These are phyloP conservation scores for Sesamia inferens DNA, from an alignment of 2,888 invertebrate species.

Conservation along the genomic window DNA sequence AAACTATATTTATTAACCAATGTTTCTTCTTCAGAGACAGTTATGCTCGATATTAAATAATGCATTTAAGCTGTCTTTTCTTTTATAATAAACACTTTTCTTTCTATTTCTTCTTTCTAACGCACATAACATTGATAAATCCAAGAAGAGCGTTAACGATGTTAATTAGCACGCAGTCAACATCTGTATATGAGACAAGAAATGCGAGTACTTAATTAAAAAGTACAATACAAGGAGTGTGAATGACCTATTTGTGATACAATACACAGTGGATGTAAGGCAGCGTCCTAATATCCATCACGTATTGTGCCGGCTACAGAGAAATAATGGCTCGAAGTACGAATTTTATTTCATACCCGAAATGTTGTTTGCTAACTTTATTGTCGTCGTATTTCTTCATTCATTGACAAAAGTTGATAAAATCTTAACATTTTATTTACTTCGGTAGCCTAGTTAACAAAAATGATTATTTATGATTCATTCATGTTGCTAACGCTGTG, in stretches of 20 bases:
- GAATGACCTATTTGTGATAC: slow-evolving; percentile 51
- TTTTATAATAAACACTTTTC: not conserved
- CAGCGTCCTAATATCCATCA: not conserved
- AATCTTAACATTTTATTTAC: not conserved
- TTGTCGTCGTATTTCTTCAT: not conserved
- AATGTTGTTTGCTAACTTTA: not conserved
- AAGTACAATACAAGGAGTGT: slow-evolving; percentile 39
- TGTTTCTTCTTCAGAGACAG: no score
- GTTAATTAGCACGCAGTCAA: slow-evolving; percentile 11
- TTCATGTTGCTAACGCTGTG: not conserved
- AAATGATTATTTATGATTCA: not conserved
- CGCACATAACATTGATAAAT: not conserved
- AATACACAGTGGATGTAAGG: slow-evolving; percentile 11
- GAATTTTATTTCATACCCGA: not conserved
- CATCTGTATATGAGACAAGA: slow-evolving; percentile 3
- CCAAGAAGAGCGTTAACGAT: not conserved
- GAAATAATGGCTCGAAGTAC: not conserved
- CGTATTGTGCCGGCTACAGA: not conserved
- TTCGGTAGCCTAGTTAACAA: not conserved
- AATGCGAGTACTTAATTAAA: slow-evolving; percentile 22
- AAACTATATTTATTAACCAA: no score
- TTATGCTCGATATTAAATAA: not conserved
- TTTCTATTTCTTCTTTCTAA: not conserved
- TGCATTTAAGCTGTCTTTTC: not conserved
- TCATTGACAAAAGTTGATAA: not conserved